Base-by-base conservation (phyloP, 2,888 invertebrate genomes). In the Polydrusus pterygomalis region DNA sequence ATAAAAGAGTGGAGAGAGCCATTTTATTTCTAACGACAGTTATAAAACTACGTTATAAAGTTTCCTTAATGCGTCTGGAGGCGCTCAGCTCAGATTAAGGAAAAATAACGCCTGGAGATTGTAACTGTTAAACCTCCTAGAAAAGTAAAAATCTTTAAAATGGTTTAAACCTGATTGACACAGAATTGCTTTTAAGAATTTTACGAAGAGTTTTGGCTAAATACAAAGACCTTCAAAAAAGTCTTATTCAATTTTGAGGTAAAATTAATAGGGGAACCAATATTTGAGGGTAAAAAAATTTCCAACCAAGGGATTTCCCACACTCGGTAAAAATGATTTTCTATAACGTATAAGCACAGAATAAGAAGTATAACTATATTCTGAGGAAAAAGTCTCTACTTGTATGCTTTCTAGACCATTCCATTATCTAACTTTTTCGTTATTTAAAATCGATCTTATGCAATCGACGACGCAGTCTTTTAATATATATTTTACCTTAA, bases 11-110 rank as follows among this genome's bases (percentile, higher is more conserved):
- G 63, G 56, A 58, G 64, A 68, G 49, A 74, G 68, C 18, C 65
- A 64, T 74, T 68, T 63, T 68, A 76, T 58, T 71, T 69, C 72
- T 76, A 76, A 76, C 72, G 76, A 76, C 72, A 77, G 77, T 74
- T 74, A 74, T 74, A 77, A 77, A 77, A 74, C 70, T 76, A 70
- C 69, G 72, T 73, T 72, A 63, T 64, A 69, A 76, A 75, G 71
- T 76, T 76, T 74, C 76, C 72, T 72, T 76, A 76, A 76, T 72
- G 76, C 56, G 72, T 76, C 72, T 76, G 58, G 72, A 68, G 72
- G 72, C 72, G 64, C 68, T 40, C 56, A 64, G 63, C 67, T 56
- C 18, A 65, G 70, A 63, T 65, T 64, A 75, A 40, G 65, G 64
- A 75, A 75, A 74, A 75, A 75, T 70, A 75, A 49, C 49, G 56